phyloP scores from a whole-genome alignment of 92 coral and sea anemone genomes.

The Epizoanthus ramosus region DNA sequence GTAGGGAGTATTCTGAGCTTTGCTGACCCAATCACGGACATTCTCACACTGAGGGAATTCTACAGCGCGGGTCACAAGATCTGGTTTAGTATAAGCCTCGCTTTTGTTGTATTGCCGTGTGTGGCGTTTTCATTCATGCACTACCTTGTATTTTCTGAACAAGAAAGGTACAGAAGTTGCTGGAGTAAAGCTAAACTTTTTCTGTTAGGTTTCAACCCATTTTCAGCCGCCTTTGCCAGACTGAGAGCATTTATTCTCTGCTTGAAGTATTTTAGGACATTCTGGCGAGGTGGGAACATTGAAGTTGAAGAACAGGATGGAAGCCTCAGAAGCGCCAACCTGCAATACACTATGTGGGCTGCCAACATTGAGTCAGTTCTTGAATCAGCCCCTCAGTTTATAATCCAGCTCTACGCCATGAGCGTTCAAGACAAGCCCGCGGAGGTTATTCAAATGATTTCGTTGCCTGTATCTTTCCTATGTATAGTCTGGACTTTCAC shows the following conservation, averaged over 20 bases:
- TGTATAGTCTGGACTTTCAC: conserved; percentile 44
- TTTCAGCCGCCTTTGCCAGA: conserved; percentile 13
- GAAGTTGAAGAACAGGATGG: neutral
- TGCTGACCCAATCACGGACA: conserved; percentile 36
- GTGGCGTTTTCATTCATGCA: neutral
- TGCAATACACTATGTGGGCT: neutral
- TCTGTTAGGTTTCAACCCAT: conserved; percentile 7
- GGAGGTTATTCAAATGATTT: conserved; percentile 45
- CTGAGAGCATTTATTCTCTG: conserved; percentile 20
- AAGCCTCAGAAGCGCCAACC: no score
- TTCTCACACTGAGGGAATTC: conserved; percentile 9
- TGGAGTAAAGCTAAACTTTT: neutral
- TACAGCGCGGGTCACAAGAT: conserved; percentile 2
- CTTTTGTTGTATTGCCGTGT: conserved; percentile 22
- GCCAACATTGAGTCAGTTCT: conserved; percentile 36
- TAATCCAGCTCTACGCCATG: conserved; percentile 55
- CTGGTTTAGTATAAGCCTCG: conserved; percentile 7
- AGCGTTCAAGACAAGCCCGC: conserved; percentile 40
- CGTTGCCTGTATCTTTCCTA: conserved; percentile 39
- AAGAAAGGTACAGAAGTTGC: neutral
- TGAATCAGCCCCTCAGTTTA: conserved; percentile 59
- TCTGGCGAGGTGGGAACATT: conserved; percentile 11
- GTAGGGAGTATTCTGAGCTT: conserved; percentile 14
- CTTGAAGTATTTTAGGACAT: conserved; percentile 1
- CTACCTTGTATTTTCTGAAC: no score